Evolutionary conservation across 2,888 invertebrate genomes (phyloP), one percentile per base, ranked within the genome.

Genomic region (Conistra vaccinii): DNA sequence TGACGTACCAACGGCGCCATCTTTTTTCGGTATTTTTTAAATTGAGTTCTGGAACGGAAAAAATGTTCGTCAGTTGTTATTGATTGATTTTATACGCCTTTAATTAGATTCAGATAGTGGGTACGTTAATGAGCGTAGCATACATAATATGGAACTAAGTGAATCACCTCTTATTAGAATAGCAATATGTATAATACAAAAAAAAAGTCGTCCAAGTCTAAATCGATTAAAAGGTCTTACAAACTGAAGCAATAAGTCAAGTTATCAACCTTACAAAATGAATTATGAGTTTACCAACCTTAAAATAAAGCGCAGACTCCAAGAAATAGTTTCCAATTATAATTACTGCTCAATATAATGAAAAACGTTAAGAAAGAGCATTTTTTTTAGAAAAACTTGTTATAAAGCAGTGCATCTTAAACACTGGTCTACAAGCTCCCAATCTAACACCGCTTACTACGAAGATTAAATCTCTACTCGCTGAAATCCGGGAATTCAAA

Each of bases 1-100:
- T 91, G 84, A 85, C 92, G 91, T 90, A 89, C 92, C 91, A 83
- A 69, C 81, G 92, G 91, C 92, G 92, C 92, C 92, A 91, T 89
- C 83, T 90, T 90, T 88, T 89, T 87, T 88, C 72, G 75, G 78
- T 86, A 78, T 80, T n/a, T 88, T 86, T 84, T 20, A 58, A 83
- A 86, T 81, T 69, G 69, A 76, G 74, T 81, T 81, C 78, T 83
- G 76, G 80, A 81, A 76, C 63, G 83, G 23, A 74, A 75, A 72
- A 76, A 72, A 81, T 84, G 76, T 86, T 78, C 60, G 65, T 81
- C n/a, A 45, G 68, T 66, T 69, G 70, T 29, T 82, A 76, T 72
- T 74, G 67, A 80, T 87, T 73, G 69, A 57, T 72, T 73, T 78
- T 80, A 76, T 77, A 67, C 0, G 32, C 23, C 73, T 75, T 81